Base-by-base conservation (phyloP, 2,888 invertebrate genomes). In the Mythimna loreyi region DNA sequence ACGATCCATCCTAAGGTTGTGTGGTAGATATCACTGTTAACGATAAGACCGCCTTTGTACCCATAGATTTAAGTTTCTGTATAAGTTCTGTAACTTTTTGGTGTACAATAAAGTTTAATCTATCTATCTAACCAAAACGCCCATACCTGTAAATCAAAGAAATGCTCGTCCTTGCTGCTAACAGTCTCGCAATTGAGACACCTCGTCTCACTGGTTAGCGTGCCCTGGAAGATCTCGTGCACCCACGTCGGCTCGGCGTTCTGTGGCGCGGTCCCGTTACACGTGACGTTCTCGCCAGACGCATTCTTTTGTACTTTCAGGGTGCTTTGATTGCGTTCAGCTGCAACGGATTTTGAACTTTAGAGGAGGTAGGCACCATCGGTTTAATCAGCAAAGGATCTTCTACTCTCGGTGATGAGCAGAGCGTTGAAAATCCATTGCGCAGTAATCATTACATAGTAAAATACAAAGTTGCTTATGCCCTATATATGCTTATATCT, bases 181-280 rank as follows among this genome's bases (percentile, higher is more conserved):
- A 99, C 99, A 81, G 99, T 99, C 97, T 99, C 99, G 96, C 99
- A 99, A 96, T 99, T 99, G 85, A 99, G 97, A 96, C 99, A 99
- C 86, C 99, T 96, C 2, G 99, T 99, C 96, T 99, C 99, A 92
- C 99, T 99, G 5, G 99, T 99, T 78, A 99, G 97, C 64, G 99
- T 99, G 81, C 99, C 99, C 75, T 99, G 99, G 96, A 99, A 99
- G 91, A 99, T 99, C 95, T 99, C 99, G 92, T 99, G 99, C 73
- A 99, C 99, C 99, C 99, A 99, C 1, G 99, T 99, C 60, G 99
- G 98, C 88, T 99, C 99, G 0, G 98, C 95, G 92, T 72, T 93
- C 84, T 97, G 91, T 0, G 93, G 92, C 33, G 89, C 78, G 85
- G 84, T 91, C 19, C 95, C 96, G 68, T 95, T 95, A 79, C 95